Conservation (phyloP, 2,888 invertebrate species). For the Dolichomitus sp. region DNA sequence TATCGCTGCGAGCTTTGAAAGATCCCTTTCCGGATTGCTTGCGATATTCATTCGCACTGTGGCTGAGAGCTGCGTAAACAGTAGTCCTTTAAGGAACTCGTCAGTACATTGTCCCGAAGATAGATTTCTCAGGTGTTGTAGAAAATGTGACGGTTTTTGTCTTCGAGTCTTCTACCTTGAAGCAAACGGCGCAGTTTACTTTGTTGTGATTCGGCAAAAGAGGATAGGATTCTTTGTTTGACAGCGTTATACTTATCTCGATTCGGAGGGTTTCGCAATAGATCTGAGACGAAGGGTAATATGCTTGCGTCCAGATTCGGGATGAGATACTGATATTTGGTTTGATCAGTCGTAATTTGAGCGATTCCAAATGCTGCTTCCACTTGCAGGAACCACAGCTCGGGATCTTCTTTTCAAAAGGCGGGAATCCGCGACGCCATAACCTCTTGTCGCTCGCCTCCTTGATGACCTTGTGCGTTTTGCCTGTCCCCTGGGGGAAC, state of each 20-base stretch:
- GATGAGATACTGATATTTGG: slow-evolving; percentile 35
- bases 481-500: no score
- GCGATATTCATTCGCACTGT: slow-evolving; percentile 2
- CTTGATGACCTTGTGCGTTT: no score
- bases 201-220: background rate
- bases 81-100: slow-evolving; percentile 9
- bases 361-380: slow-evolving; percentile 33
- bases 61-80: slow-evolving; percentile 15
- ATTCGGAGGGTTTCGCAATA: slow-evolving; percentile 14
- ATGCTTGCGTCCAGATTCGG: slow-evolving; percentile 24
- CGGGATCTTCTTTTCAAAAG: slow-evolving; percentile 18
- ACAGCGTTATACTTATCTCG: slow-evolving; percentile 9
- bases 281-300: slow-evolving; percentile 25
- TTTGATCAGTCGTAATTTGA: background rate
- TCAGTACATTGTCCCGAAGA: background rate
- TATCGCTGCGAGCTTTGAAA: background rate
- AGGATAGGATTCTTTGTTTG: background rate
- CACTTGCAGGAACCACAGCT: slow-evolving; percentile 11
- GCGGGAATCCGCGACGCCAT: slow-evolving; percentile 28
- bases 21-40: background rate
- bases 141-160: slow-evolving; percentile 46
- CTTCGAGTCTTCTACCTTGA: slow-evolving; percentile 23
- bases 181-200: slow-evolving; percentile 26
- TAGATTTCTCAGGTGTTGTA: slow-evolving; percentile 27
- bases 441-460: background rate